Evolutionary conservation across 1,140 invertebrate species (phyloP).

Genomic region (Cataglyphis hispanica): DNA sequence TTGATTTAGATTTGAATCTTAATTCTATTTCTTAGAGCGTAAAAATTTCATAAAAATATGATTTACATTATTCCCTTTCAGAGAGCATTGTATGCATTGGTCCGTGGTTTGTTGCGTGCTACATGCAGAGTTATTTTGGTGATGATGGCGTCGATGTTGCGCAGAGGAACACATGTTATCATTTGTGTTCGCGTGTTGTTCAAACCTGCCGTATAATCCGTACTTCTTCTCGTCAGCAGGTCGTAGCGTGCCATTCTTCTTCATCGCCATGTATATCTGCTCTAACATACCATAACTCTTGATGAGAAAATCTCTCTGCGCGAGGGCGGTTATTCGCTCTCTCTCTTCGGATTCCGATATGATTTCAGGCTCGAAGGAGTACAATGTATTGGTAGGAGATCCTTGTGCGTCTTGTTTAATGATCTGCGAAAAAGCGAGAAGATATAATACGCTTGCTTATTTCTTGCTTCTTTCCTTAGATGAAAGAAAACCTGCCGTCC

Average conservation of each 20-base stretch:
- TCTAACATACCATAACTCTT: slow-evolving; percentile 89
- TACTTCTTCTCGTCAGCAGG: slow-evolving; percentile 88
- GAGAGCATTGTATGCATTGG: slow-evolving; percentile 41
- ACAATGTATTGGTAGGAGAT: slow-evolving; percentile 47
- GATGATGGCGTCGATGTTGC: slow-evolving; percentile 19
- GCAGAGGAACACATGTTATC: slow-evolving; percentile 12
- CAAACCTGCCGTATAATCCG: slow-evolving; percentile 84
- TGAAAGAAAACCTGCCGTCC: background rate
- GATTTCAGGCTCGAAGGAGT: slow-evolving; percentile 88
- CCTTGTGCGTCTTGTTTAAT: slow-evolving; percentile 47
- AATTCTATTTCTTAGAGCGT: background rate
- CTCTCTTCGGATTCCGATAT: slow-evolving; percentile 90
- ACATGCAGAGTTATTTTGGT: slow-evolving; percentile 1
- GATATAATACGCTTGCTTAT: background rate
- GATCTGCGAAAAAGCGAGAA: slow-evolving; percentile 32
- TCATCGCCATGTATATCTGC: slow-evolving; percentile 88
- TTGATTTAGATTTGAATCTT: background rate
- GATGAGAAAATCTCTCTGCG: slow-evolving; percentile 89
- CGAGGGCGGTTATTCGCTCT: slow-evolving; percentile 87
- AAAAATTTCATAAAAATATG: background rate
- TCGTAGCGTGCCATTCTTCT: slow-evolving; percentile 87
- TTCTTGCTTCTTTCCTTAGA: background rate
- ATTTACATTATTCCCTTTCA: slow-evolving; percentile 58
- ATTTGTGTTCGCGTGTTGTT: slow-evolving; percentile 12
- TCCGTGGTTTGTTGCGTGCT: background rate